Base-by-base conservation (phyloP, 2,888 invertebrate genomes). In the Drosophila mulleri region DNA sequence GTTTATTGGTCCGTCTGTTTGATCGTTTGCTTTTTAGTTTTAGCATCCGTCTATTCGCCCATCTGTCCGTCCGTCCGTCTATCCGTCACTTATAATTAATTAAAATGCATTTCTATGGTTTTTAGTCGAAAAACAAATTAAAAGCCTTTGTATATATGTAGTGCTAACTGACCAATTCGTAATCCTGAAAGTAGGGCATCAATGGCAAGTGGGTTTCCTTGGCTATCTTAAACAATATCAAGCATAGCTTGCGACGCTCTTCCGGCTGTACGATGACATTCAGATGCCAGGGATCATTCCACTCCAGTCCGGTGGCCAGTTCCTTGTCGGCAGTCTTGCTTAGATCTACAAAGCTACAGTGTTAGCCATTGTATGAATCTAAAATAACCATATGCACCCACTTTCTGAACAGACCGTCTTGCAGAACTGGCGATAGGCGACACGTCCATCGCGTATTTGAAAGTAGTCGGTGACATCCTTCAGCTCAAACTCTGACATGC, bases 381-480 rank as follows among this genome's bases (percentile, higher is more conserved):
- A 5, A 9, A 16, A 0, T 14, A 2, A 4, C 4, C 18, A 5
- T 29, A 14, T 41, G 1, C 20, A 83, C 84, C 75, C 29, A 92
- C 92, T 84, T 75, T 92, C 90, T 48, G 78, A 83, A 63, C 91
- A 95, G 70, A 96, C 95, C 75, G 96, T 94, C 91, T 95, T 94
- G 88, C 96, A 96, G 72, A 97, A 94, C 93, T 96, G 96, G 4
- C 95, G 94, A 92, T 97, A 97, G 65, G 95, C 94, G 61, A 97
- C 94, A 78, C 96, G 94, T 67, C 97, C 96, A 93, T 97, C 96
- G 77, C 95, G 95, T n/a, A 96, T 94, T 48, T 96, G 94, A 93
- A 96, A 97, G 93, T 96, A 96, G 92, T 96, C 96, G 0, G 96
- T 95, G 14, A 97, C 92, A 91, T 96, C 96, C 7, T 94, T 93